Percentiles rank a stretch among this genome's conserved stretches.
These are phyloP conservation scores for Hypomesus transpacificus DNA, from an alignment of 2,113 vertebrate species.

Conservation along the genomic window DNA sequence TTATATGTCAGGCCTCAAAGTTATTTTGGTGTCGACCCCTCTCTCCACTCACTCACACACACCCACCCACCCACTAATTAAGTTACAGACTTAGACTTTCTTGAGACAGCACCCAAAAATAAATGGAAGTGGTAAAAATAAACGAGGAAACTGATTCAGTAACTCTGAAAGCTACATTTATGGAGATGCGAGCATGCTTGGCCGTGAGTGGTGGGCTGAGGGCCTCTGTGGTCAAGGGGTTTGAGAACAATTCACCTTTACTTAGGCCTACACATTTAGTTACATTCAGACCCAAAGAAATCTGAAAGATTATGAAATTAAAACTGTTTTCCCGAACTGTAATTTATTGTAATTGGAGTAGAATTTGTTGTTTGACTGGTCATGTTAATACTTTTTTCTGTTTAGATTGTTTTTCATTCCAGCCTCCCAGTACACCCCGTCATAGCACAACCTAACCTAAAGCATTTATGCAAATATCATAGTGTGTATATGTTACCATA, in stretches of 20 bases:
- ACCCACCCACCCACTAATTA: constrained; percentile 21
- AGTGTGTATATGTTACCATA: neutral
- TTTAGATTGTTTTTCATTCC: neutral
- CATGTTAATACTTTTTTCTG: too few relatives aligned
- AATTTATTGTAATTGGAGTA: neutral
- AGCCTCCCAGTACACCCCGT: neutral
- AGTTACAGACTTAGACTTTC: constrained; percentile 12
- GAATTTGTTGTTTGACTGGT: too few relatives aligned
- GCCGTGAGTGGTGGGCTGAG: constrained; percentile 14
- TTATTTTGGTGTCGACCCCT: constrained; percentile 7
- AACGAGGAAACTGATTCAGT: constrained; percentile 38
- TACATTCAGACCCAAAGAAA: neutral
- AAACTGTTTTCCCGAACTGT: neutral
- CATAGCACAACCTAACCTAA: neutral
- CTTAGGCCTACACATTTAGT: constrained; percentile 1
- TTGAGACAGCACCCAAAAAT: constrained; percentile 34
- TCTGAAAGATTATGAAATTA: neutral
- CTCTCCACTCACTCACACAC: constrained; percentile 10
- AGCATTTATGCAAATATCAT: neutral
- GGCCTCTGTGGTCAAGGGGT: constrained; percentile 9
- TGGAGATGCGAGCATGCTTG: constrained; percentile 24
- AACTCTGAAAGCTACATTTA: constrained; percentile 42
- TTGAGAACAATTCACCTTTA: constrained; percentile 3
- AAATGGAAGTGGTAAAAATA: constrained; percentile 37
- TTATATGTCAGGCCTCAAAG: neutral